These are phyloP conservation scores for Labeo rohita DNA, from an alignment of 2,113 vertebrate species.

Conservation along the genomic window DNA sequence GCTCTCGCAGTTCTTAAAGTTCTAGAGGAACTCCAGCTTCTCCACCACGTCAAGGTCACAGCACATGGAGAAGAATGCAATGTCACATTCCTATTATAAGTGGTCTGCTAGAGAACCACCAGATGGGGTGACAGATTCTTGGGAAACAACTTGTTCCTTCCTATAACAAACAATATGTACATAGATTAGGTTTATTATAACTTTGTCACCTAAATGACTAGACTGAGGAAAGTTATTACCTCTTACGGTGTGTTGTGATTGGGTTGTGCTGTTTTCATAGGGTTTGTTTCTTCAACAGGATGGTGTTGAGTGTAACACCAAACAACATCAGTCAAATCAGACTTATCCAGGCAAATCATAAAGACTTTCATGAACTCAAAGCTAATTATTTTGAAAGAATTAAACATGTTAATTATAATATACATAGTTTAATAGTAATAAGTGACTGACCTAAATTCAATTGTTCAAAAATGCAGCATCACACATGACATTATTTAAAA, in stretches of 20 bases:
- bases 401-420: not conserved
- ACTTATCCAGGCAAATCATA: not conserved
- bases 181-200: not conserved
- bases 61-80: not conserved
- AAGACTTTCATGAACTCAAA: not conserved
- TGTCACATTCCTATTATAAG: too few species aligned
- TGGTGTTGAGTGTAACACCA: not conserved
- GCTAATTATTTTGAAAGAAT: not conserved
- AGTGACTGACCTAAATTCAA: not conserved
- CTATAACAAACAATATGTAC: too few species aligned
- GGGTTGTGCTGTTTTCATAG: too few species aligned
- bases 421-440: not conserved
- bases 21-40: too few species aligned
- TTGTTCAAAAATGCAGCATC: not conserved
- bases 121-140: not conserved
- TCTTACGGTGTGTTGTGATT: not conserved
- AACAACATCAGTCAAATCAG: not conserved
- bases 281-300: not conserved
- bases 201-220: not conserved
- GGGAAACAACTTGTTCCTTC: not conserved
- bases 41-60: conserved; percentile 16
- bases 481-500: not conserved
- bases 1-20: too few species aligned
- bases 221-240: not conserved
- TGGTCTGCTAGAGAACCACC: too few species aligned